Evolutionary conservation across 2,888 invertebrate species (phyloP), one percentile per base, ranked within the genome.

Genomic region (Pardosa pseudoannulata): DNA sequence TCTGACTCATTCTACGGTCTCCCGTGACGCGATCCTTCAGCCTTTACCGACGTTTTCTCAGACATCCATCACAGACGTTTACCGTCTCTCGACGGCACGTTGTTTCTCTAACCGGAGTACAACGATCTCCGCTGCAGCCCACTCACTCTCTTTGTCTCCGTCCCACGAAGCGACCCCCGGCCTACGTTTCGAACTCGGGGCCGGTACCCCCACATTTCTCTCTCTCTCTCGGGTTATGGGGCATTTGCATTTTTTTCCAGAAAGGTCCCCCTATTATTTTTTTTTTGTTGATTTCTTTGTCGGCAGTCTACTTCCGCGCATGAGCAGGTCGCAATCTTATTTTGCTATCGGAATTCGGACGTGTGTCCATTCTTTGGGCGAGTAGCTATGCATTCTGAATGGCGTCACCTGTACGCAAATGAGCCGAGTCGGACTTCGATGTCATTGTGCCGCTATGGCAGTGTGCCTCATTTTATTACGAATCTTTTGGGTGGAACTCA

Each of bases 171-270:
- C 16, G 11, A 16, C 5, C 46, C 46, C 46, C 46, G 2, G 16
- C 11, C 46, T 16, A 13, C 7, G 11, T 2, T 16, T 46, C 46
- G 46, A 46, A 46, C 46, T 46, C 46, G 16, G 46, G 46, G 46
- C 46, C 46, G 46, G 46, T 46, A 46, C 46, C 46, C 46, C 46
- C 46, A 46, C 46, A 46, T 16, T 36, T n/a, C n/a, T n/a, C n/a
- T n/a, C n/a, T n/a, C n/a, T n/a, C 36, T 36, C n/a, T 16, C n/a
- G 46, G 46, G 46, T 46, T 46, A 46, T 46, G n/a, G 46, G n/a
- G 46, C 46, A 46, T 46, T 46, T 46, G 46, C 46, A 46, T 46
- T 46, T 46, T 46, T 46, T n/a, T n/a, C n/a, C n/a, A n/a, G n/a
- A n/a, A n/a, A 16, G 16, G 46, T 6, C 16, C 46, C n/a, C n/a